Conservation (phyloP, 2,888 invertebrate species). For the Cartodere bifasciata region DNA sequence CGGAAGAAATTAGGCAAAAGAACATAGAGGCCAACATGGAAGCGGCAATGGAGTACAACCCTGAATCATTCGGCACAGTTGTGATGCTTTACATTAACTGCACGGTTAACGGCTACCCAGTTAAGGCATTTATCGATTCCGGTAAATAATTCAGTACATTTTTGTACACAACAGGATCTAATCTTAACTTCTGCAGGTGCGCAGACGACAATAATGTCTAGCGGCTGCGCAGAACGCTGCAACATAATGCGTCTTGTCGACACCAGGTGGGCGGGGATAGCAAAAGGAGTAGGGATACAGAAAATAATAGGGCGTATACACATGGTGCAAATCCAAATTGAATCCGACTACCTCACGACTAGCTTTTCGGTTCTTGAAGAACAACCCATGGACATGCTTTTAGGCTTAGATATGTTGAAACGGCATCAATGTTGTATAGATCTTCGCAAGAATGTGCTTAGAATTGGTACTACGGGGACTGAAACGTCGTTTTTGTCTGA, state of each 20-base stretch:
- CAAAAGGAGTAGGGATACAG: slow-evolving; percentile 95
- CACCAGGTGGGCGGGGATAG: slow-evolving; percentile 88
- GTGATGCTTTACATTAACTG: slow-evolving; percentile 97
- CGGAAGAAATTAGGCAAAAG: slow-evolving; percentile 88
- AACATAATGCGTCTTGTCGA: slow-evolving; percentile 85
- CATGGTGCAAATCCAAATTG: slow-evolving; percentile 94
- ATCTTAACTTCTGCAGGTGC: slow-evolving; percentile 41
- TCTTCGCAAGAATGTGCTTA: slow-evolving; percentile 71
- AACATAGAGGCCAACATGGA: slow-evolving; percentile 98
- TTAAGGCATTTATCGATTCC: slow-evolving; percentile 97
- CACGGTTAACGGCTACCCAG: slow-evolving; percentile 89
- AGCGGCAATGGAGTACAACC: slow-evolving; percentile 96
- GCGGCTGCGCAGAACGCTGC: slow-evolving; percentile 87
- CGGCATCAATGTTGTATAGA: slow-evolving; percentile 95
- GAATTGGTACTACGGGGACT: slow-evolving; percentile 89
- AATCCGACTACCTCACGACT: slow-evolving; percentile 82
- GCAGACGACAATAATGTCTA: slow-evolving; percentile 97
- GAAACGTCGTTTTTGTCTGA: slow-evolving; percentile 82
- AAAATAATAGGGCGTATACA: slow-evolving; percentile 93
- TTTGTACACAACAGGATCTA: slow-evolving; percentile 1
- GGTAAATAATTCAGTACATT: slow-evolving; percentile 31
- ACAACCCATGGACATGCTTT: slow-evolving; percentile 96
- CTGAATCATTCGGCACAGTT: slow-evolving; percentile 95
- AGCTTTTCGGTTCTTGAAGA: slow-evolving; percentile 95
- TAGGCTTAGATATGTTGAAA: slow-evolving; percentile 95